A percentile compares a stretch with the other conserved stretches of the same genome.
Conservation (phyloP, 53 echinoderm and acorn worm species). For the Actinopyga echinites region DNA sequence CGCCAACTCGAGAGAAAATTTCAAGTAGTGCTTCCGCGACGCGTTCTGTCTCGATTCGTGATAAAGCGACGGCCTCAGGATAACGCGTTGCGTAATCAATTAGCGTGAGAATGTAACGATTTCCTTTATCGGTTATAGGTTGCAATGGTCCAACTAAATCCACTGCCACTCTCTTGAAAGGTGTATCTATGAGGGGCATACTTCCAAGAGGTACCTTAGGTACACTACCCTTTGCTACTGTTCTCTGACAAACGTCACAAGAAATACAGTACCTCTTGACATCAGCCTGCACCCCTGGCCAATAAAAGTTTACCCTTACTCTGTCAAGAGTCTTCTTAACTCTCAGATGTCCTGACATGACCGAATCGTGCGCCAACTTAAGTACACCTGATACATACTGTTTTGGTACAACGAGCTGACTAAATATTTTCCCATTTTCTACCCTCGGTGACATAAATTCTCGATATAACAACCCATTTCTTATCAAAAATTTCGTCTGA, state of each 20-base stretch:
- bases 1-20: neutral
- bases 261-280: slow-evolving; percentile 30
- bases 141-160: neutral
- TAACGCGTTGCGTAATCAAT: neutral
- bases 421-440: neutral
- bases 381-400: neutral
- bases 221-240: no score
- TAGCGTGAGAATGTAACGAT: neutral
- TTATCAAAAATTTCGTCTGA: neutral
- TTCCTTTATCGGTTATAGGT: neutral
- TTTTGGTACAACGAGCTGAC: slow-evolving; percentile 26
- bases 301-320: no score
- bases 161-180: no score
- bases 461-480: neutral
- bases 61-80: neutral
- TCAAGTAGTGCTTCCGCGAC: neutral
- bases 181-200: no score
- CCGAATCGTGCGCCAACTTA: slow-evolving; percentile 31
- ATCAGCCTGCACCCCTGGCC: slow-evolving; percentile 36
- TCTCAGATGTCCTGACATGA: slow-evolving; percentile 25
- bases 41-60: neutral
- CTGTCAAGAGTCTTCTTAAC: slow-evolving; percentile 20
- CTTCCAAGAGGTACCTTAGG: no score
- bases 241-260: no score
- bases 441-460: slow-evolving; percentile 31